A percentile compares a stretch with the other conserved stretches of the same genome.
These are phyloP conservation scores for Mohoua ochrocephala DNA, from an alignment of 2,113 vertebrate species.

Conservation along the genomic window DNA sequence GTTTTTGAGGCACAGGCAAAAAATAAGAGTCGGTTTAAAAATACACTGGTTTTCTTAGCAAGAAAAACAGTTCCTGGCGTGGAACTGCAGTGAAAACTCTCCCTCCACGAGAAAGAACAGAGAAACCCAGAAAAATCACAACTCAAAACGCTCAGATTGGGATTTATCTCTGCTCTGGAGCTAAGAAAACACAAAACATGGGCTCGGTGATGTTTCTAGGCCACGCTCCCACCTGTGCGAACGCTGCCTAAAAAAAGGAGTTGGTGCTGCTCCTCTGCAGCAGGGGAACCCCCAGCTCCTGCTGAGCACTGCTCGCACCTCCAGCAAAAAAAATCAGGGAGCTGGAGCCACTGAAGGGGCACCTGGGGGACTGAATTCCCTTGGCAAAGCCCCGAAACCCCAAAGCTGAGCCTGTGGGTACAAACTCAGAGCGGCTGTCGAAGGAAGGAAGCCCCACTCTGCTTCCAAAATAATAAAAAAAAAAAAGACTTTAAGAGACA, in stretches of 20 bases:
- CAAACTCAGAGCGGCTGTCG: neutral
- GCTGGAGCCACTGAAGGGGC: neutral
- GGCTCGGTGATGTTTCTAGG: neutral
- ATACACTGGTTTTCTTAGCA: neutral
- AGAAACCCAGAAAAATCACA: neutral
- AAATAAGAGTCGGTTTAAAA: neutral
- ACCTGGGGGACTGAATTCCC: neutral
- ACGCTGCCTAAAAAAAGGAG: neutral
- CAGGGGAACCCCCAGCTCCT: neutral
- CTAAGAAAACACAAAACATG: neutral
- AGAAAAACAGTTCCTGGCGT: neutral
- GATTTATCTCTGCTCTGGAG: neutral
- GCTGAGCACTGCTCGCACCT: neutral
- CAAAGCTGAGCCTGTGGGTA: neutral
- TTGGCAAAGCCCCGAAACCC: neutral
- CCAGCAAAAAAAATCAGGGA: neutral
- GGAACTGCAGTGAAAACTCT: neutral
- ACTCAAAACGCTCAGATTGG: neutral
- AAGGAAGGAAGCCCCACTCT: neutral
- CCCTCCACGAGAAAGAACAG: neutral
- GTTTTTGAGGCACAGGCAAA: neutral
- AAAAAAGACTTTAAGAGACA: neutral
- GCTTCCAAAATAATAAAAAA: too few relatives aligned
- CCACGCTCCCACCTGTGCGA: accelerated
- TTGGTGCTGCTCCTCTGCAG: neutral